Evolutionary conservation across 2,797 vertebrate species (phyloP).

Genomic region (Falco concolor): DNA sequence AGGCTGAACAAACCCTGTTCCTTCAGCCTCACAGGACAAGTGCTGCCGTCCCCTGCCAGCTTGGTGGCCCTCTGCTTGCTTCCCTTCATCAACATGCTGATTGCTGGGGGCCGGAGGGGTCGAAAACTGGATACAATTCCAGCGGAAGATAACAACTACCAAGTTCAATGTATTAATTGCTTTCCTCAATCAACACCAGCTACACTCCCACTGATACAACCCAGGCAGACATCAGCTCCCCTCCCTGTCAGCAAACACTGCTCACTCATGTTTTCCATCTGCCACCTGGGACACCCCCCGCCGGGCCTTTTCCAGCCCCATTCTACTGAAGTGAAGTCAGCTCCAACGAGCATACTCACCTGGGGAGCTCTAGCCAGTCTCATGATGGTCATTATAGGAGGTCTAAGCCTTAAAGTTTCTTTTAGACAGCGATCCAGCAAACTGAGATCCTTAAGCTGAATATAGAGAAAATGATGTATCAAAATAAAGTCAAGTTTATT

Average conservation of each 20-base stretch:
- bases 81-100: not conserved
- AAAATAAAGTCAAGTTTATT: not conserved
- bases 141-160: not conserved
- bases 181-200: not conserved
- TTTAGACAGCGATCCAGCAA: conserved; percentile 91
- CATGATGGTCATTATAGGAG: conserved; percentile 99
- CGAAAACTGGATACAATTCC: not conserved
- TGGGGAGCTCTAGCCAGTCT: conserved; percentile 90
- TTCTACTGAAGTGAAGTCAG: not conserved
- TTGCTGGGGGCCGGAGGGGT: not conserved
- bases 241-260: not conserved
- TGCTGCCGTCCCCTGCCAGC: not conserved
- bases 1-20: not conserved
- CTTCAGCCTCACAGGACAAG: not conserved
- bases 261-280: not conserved
- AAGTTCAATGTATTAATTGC: not conserved
- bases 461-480: not conserved
- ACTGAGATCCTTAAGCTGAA: conserved; percentile 89
- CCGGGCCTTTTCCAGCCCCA: not conserved
- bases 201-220: not conserved
- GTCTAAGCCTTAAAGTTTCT: conserved; percentile 92
- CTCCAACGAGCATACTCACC: conserved; percentile 61
- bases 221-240: not conserved
- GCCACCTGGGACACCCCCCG: accelerated
- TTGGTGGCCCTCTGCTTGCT: not conserved